These are phyloP conservation scores for Diadumene lineata DNA, from an alignment of 92 coral and sea anemone genomes.

Conservation along the genomic window DNA sequence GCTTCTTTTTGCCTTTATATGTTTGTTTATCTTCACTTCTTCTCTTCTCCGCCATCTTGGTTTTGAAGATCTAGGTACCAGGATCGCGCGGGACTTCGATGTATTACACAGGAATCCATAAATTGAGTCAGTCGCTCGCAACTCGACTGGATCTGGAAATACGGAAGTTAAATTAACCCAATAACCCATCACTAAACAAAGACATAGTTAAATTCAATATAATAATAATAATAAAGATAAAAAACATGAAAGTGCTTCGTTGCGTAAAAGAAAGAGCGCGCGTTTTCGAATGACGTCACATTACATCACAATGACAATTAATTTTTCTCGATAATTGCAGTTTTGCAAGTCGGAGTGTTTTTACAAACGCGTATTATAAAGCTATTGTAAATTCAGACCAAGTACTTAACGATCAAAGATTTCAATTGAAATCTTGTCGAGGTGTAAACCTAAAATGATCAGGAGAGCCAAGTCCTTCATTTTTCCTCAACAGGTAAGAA, in stretches of 20 bases:
- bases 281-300: not conserved
- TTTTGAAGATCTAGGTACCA: conserved; percentile 16
- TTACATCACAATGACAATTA: not conserved
- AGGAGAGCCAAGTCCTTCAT: too few species aligned
- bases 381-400: not conserved
- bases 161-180: too few species aligned
- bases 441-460: not conserved
- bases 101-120: not conserved
- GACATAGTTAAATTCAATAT: too few species aligned
- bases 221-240: too few species aligned
- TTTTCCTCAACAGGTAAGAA: too few species aligned
- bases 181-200: too few species aligned
- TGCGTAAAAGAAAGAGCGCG: too few species aligned
- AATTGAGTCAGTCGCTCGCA: not conserved
- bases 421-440: not conserved
- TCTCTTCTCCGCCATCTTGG: conserved; percentile 56
- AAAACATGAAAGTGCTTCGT: too few species aligned
- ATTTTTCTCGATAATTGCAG: not conserved
- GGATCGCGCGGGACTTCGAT: not conserved
- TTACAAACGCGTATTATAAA: not conserved
- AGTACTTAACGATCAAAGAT: not conserved
- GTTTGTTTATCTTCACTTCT: not conserved
- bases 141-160: too few species aligned
- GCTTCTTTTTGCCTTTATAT: conserved; percentile 1
- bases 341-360: not conserved